Conservation (phyloP, 2,797 vertebrate genomes). For the Gymnodraco acuticeps region DNA sequence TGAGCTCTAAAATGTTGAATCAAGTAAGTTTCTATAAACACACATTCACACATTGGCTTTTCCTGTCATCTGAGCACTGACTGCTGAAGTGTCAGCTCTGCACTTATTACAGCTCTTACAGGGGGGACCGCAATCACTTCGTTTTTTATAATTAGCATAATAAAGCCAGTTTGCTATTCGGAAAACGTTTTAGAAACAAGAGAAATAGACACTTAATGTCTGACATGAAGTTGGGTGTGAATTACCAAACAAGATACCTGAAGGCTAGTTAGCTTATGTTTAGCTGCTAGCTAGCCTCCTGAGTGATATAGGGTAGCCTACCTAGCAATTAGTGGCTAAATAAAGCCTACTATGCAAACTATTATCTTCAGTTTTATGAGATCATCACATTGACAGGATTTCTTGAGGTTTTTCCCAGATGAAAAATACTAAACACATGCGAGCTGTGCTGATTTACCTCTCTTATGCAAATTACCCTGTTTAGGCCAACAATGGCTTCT, state of each 20-base stretch:
- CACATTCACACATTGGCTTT: background rate
- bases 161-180: constrained; percentile 71
- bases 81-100: background rate
- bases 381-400: background rate
- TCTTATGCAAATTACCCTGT: background rate
- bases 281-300: background rate
- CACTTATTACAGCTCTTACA: constrained; percentile 1
- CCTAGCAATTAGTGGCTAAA: background rate
- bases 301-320: background rate
- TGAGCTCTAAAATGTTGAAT: background rate
- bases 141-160: constrained; percentile 23
- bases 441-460: background rate
- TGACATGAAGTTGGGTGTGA: background rate
- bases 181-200: constrained; percentile 58
- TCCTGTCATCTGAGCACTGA: background rate
- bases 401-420: background rate
- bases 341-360: background rate
- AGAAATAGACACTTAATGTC: background rate
- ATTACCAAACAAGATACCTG: background rate
- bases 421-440: background rate
- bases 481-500: background rate
- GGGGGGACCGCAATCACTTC: background rate
- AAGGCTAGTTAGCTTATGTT: background rate
- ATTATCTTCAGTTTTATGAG: background rate
- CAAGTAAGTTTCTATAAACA: background rate